These are phyloP conservation scores for Leptestheria dahalacensis DNA, from an alignment of 1,140 invertebrate genomes.

Conservation along the genomic window DNA sequence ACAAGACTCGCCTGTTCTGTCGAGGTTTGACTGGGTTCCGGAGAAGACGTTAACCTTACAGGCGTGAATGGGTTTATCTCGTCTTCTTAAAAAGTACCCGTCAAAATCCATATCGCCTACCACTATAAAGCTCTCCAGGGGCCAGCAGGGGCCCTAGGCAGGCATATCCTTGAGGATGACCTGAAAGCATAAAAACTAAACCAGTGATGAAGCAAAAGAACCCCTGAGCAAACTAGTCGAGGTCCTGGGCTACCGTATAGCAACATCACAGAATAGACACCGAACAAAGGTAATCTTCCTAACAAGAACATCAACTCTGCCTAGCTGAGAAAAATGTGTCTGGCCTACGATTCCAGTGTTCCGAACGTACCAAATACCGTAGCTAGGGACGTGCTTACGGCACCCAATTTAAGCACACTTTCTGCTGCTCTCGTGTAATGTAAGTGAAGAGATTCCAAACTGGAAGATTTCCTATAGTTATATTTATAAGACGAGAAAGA, in stretches of 20 bases:
- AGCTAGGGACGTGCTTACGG: slow-evolving; percentile 5
- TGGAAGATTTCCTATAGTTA: slow-evolving; percentile 34
- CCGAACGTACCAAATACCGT: slow-evolving; percentile 10
- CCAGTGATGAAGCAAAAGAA: slow-evolving; percentile 38
- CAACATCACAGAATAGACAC: slow-evolving; percentile 38
- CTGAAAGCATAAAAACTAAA: slow-evolving; percentile 38
- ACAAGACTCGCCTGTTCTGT: slow-evolving; percentile 30
- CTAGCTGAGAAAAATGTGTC: slow-evolving; percentile 36
- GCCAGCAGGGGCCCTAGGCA: slow-evolving; percentile 27
- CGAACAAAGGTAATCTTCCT: slow-evolving; percentile 33
- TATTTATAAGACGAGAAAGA: slow-evolving; percentile 7
- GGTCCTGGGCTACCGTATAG: slow-evolving; percentile 32
- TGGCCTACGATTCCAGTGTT: slow-evolving; percentile 25
- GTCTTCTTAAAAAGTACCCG: slow-evolving; percentile 5
- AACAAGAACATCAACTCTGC: slow-evolving; percentile 36
- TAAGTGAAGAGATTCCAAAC: slow-evolving; percentile 28
- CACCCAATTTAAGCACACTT: slow-evolving; percentile 32
- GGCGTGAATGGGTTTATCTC: not conserved
- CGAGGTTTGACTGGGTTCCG: not conserved
- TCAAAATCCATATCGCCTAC: slow-evolving; percentile 40
- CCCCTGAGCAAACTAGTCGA: slow-evolving; percentile 33
- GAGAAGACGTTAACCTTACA: not conserved
- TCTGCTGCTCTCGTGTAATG: slow-evolving; percentile 32
- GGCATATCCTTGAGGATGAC: slow-evolving; percentile 32
- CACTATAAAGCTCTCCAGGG: slow-evolving; percentile 36